Conservation (phyloP, 2,797 vertebrate genomes). For the Pseudochirops cupreus region DNA sequence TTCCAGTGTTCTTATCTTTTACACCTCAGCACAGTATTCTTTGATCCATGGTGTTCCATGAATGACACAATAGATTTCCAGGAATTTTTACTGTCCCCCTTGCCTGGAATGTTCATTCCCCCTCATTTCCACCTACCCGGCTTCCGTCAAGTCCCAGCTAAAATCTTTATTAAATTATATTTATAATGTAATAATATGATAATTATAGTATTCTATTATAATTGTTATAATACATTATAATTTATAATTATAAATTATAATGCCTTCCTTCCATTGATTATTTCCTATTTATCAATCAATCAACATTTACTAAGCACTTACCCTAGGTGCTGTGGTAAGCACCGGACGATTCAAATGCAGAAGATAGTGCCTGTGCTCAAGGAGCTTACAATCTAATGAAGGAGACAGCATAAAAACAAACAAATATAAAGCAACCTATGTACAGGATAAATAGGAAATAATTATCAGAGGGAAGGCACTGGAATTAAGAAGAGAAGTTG, state of each 20-base stretch:
- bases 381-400: neutral
- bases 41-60: neutral
- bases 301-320: neutral
- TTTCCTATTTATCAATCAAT: neutral
- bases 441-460: neutral
- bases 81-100: neutral
- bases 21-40: neutral
- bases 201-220: too few relatives aligned
- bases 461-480: neutral
- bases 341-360: neutral
- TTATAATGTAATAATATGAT: too few relatives aligned
- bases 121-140: neutral
- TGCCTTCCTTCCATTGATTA: neutral
- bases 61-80: neutral
- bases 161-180: neutral
- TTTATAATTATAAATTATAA: neutral
- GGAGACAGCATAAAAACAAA: neutral
- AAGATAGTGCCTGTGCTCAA: neutral
- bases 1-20: neutral
- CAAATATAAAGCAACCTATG: neutral
- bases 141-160: neutral
- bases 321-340: neutral
- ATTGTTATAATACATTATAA: too few relatives aligned
- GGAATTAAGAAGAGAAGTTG: neutral
- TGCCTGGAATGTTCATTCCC: neutral